A percentile compares a stretch with the other conserved stretches of the same genome.
Evolutionary conservation across 2,888 invertebrate genomes (phyloP).

Genomic region (Agrotis exclamationis): DNA sequence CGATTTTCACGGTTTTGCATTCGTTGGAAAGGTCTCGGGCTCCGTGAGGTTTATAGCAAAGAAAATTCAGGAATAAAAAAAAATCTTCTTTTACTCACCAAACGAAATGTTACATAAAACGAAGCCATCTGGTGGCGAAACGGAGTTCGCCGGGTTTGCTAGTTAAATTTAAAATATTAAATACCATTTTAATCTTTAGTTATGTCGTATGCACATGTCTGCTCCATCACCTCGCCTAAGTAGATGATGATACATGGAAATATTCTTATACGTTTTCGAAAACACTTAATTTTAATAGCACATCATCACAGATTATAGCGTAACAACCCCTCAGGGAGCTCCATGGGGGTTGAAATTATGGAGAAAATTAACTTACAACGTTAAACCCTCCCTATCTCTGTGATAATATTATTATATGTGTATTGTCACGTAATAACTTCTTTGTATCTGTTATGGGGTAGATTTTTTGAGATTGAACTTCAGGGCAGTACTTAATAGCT

Average conservation of each 20-base stretch:
- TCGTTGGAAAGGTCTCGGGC: too few species aligned
- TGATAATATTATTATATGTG: background rate
- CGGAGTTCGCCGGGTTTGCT: too few species aligned
- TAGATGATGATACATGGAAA: background rate
- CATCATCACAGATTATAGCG: constrained; percentile 21
- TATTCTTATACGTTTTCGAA: background rate
- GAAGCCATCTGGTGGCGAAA: too few species aligned
- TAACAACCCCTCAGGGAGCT: constrained; percentile 32
- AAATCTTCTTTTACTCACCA: too few species aligned
- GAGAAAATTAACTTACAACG: constrained; percentile 37
- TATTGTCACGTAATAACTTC: background rate
- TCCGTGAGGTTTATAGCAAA: too few species aligned
- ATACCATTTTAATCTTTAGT: too few species aligned
- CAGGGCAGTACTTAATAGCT: background rate
- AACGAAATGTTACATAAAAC: too few species aligned
- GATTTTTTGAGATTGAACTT: background rate
- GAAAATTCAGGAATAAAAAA: too few species aligned
- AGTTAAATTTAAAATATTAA: too few species aligned
- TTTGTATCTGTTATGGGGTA: background rate
- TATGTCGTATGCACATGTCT: too few species aligned
- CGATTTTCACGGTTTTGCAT: too few species aligned
- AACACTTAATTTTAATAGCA: constrained; percentile 18
- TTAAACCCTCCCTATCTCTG: constrained; percentile 30
- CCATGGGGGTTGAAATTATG: constrained; percentile 39
- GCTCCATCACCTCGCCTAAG: too few species aligned